phyloP scores from a whole-genome alignment of 2,888 invertebrate genomes.

The Tachina grossa region DNA sequence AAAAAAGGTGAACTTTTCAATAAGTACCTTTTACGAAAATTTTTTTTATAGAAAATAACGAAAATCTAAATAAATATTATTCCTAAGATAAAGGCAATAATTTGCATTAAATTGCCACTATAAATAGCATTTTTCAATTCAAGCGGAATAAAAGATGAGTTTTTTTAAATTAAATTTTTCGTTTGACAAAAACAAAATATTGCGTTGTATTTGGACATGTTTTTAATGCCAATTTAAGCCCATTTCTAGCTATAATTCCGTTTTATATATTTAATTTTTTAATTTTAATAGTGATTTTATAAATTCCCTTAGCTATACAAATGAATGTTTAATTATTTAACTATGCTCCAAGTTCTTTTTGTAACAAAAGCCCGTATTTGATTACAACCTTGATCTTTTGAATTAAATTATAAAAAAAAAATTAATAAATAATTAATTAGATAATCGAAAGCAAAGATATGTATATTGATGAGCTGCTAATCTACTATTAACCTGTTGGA shows the following conservation, averaged over 20 bases:
- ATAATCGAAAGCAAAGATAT: not conserved
- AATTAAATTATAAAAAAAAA: slow-evolving; percentile 19
- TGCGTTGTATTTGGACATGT: not conserved
- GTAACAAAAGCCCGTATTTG: not conserved
- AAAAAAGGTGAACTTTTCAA: too few species aligned
- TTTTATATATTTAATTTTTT: not conserved
- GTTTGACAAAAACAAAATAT: not conserved
- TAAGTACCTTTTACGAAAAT: too few species aligned
- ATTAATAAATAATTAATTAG: slow-evolving; percentile 31
- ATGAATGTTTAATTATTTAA: slow-evolving; percentile 19
- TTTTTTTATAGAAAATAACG: too few species aligned
- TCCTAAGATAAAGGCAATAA: too few species aligned
- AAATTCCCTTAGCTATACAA: not conserved
- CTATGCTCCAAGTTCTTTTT: not conserved
- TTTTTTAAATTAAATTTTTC: not conserved
- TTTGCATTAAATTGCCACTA: too few species aligned
- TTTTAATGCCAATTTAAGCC: not conserved
- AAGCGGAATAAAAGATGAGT: too few species aligned
- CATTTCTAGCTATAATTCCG: not conserved
- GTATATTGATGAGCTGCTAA: not conserved
- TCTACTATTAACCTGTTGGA: not conserved
- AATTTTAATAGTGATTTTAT: not conserved
- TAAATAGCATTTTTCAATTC: too few species aligned
- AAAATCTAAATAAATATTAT: too few species aligned
- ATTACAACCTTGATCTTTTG: slow-evolving; percentile 50